Conservation (phyloP, 2,113 vertebrate genomes). For the Benitochromis conjunctus region DNA sequence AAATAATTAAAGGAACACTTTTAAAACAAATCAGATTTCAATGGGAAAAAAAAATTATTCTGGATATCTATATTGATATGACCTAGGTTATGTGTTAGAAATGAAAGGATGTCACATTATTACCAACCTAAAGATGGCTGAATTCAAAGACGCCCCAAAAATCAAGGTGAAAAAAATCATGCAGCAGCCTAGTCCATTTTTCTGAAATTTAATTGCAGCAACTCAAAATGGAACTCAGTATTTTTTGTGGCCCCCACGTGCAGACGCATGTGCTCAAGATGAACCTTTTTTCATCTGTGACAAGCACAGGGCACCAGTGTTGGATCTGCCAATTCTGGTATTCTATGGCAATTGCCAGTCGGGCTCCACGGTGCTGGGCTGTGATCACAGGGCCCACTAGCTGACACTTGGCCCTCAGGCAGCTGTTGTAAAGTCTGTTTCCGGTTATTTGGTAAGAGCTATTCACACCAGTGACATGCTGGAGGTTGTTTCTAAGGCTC, state of each 20-base stretch:
- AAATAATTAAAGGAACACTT: background rate
- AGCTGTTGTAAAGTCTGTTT: background rate
- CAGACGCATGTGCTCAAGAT: background rate
- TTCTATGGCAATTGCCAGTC: too few species aligned
- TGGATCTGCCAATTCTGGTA: background rate
- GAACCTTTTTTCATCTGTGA: background rate
- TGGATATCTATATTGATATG: background rate
- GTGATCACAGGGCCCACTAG: too few species aligned
- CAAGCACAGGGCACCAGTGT: background rate
- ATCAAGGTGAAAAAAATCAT: background rate
- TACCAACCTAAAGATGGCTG: background rate
- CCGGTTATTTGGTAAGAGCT: background rate
- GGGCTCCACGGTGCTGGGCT: background rate
- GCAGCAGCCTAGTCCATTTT: background rate
- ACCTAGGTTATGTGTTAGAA: background rate
- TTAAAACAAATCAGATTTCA: background rate
- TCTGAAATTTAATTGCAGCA: background rate
- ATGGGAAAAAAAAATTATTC: background rate
- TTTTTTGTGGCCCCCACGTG: background rate
- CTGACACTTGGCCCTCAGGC: too few species aligned
- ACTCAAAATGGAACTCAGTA: background rate
- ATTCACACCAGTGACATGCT: background rate
- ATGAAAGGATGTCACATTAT: background rate
- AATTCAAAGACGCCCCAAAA: background rate
- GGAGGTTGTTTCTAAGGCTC: background rate